Base-by-base conservation (phyloP, 1,140 invertebrate species). In the Diplogasteroides magnus region DNA sequence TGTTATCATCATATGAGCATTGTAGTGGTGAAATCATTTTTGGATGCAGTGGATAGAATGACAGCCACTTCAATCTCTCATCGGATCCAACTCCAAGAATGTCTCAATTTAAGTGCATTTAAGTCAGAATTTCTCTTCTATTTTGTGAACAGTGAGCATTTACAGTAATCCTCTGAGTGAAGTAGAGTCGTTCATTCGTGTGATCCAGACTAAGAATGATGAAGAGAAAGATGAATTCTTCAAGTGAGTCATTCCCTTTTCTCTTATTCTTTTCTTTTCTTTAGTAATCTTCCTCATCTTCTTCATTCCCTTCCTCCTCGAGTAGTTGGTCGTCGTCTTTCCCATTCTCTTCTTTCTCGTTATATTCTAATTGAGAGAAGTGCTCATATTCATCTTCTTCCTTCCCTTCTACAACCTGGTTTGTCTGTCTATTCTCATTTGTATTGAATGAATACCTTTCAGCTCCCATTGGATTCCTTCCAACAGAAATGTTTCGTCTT, bases 301-400 rank as follows among this genome's bases (percentile, higher is more conserved):
- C n/a, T n/a, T n/a, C n/a, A n/a, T n/a, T n/a, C 37, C 37, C 37
- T 48, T 48, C 37, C 37, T 48, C 37, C 37, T 48, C 37, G 37
- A 48, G 37, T 48, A 19, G 19, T 48, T 48, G 37, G 37, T 11
- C 6, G 37, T 6, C 6, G 37, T 11, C 19, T 48, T 11, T 6
- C 37, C 19, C 37, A 19, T 48, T 19, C 37, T 48, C 37, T 48
- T 48, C 37, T 48, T 11, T 48, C 37, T 48, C 37, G 37, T 11
- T 48, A 48, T 48, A 19, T 48, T 48, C 6, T 48, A 6, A 6
- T 48, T 11, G 37, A 48, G 37, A 19, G 37, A 48, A 48, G 37
- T 11, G 37, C 37, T 11, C 37, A 48, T 19, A 19, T 11, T 48
- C 6, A 6, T 11, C 6, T 48, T 11, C 37, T 48, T 19, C 6